A percentile compares a stretch with the other conserved stretches of the same genome.
Evolutionary conservation across 2,797 vertebrate genomes (phyloP).

Genomic region (Coluber constrictor): DNA sequence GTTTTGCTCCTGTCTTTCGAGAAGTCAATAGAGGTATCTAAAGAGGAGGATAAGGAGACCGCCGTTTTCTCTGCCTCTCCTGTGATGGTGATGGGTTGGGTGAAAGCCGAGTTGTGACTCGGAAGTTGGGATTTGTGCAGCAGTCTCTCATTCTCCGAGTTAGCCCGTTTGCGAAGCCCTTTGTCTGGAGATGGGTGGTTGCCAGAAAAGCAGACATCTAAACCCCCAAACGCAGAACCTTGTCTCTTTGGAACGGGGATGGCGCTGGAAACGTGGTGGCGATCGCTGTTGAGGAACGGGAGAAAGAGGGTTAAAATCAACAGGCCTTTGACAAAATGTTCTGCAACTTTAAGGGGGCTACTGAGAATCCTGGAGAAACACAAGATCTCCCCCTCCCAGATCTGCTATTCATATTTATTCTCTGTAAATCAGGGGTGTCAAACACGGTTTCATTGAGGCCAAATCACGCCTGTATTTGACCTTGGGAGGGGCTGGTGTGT

Average conservation of each 20-base stretch:
- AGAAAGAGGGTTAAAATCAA: not conserved
- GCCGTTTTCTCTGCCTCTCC: conserved; percentile 56
- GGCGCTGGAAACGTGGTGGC: conserved; percentile 84
- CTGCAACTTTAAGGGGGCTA: not conserved
- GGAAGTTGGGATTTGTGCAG: conserved; percentile 79
- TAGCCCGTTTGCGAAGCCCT: conserved; percentile 82
- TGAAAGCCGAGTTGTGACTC: conserved; percentile 74
- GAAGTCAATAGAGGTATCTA: conserved; percentile 76
- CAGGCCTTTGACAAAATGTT: not conserved
- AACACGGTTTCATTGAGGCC: too few species aligned
- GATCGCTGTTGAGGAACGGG: conserved; percentile 73
- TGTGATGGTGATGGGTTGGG: conserved; percentile 61
- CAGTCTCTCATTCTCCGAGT: conserved; percentile 82
- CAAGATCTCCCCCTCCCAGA: not conserved
- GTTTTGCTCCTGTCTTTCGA: conserved; percentile 64
- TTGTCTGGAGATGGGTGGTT: conserved; percentile 82
- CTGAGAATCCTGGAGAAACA: not conserved
- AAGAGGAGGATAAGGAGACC: conserved; percentile 70
- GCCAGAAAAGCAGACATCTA: conserved; percentile 73
- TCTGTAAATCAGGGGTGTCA: too few species aligned
- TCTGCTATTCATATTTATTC: not conserved
- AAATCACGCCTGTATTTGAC: too few species aligned
- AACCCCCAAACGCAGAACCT: conserved; percentile 72
- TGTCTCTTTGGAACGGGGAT: conserved; percentile 89
- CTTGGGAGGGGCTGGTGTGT: too few species aligned